Conservation (phyloP, 2,797 vertebrate genomes). For the Gastrophryne carolinensis region DNA sequence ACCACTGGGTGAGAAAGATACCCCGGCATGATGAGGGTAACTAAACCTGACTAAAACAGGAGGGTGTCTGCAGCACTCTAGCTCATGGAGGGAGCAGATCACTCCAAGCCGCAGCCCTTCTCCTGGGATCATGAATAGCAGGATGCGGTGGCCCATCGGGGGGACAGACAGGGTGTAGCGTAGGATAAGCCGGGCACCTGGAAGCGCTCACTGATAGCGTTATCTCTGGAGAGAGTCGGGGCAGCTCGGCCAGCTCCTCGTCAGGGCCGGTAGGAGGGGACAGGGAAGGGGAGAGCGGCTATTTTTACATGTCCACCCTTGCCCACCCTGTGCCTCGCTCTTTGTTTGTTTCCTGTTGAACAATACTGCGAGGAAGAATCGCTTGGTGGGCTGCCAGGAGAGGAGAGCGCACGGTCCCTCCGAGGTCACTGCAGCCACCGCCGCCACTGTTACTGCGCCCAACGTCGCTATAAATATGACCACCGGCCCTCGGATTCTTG, state of each 20-base stretch:
- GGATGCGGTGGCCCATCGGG: not conserved
- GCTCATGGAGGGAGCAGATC: not conserved
- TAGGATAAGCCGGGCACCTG: not conserved
- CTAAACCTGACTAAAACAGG: not conserved
- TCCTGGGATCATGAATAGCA: not conserved
- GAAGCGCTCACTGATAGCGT: constrained; percentile 28
- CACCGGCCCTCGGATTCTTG: no score
- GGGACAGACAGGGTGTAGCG: not conserved
- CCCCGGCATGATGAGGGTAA: no score
- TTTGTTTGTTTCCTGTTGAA: constrained; percentile 51
- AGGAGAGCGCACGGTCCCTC: not conserved
- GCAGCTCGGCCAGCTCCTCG: not conserved
- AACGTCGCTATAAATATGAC: no score
- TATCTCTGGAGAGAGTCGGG: constrained; percentile 24
- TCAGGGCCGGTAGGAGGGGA: constrained; percentile 37
- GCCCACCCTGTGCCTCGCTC: constrained; percentile 48
- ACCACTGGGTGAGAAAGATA: no score
- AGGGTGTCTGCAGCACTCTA: not conserved
- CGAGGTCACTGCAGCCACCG: not conserved
- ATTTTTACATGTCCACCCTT: constrained; percentile 43
- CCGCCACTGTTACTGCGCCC: no score
- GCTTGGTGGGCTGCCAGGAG: constrained; percentile 39
- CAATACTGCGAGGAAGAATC: constrained; percentile 45
- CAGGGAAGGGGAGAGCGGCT: constrained; percentile 28
- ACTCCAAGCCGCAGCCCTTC: no score